Evolutionary conservation across 2,888 invertebrate genomes (phyloP).

Genomic region (Hesperia comma): DNA sequence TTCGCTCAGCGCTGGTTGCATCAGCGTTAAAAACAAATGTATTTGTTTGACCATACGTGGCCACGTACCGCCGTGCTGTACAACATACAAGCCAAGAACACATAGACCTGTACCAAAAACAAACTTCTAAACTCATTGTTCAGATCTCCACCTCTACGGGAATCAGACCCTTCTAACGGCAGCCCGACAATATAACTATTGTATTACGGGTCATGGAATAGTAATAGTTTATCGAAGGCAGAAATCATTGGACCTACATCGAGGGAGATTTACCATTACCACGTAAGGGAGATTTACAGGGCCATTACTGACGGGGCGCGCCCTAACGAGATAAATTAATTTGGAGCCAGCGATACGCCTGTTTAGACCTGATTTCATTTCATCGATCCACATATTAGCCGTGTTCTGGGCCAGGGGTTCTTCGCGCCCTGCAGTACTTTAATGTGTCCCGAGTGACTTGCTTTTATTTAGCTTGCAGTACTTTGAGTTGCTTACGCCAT

Average conservation of each 20-base stretch:
- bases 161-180: too few species aligned
- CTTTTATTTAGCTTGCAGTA: not conserved
- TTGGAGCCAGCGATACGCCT: constrained; percentile 40
- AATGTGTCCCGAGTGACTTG: not conserved
- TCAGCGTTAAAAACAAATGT: too few species aligned
- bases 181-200: too few species aligned
- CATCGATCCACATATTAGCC: constrained; percentile 36
- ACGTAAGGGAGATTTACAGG: constrained; percentile 34
- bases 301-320: constrained; percentile 33
- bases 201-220: not conserved
- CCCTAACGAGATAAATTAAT: constrained; percentile 44
- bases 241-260: not conserved
- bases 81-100: too few species aligned
- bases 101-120: too few species aligned
- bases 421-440: not conserved
- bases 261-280: constrained; percentile 1
- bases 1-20: too few species aligned
- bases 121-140: too few species aligned
- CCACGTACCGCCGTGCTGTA: too few species aligned
- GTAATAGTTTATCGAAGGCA: constrained; percentile 8
- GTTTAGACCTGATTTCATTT: constrained; percentile 29
- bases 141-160: too few species aligned
- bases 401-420: not conserved
- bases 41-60: too few species aligned
- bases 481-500: not conserved